Evolutionary conservation across 2,113 vertebrate species (phyloP).

Genomic region (Plestiodon gilberti): DNA sequence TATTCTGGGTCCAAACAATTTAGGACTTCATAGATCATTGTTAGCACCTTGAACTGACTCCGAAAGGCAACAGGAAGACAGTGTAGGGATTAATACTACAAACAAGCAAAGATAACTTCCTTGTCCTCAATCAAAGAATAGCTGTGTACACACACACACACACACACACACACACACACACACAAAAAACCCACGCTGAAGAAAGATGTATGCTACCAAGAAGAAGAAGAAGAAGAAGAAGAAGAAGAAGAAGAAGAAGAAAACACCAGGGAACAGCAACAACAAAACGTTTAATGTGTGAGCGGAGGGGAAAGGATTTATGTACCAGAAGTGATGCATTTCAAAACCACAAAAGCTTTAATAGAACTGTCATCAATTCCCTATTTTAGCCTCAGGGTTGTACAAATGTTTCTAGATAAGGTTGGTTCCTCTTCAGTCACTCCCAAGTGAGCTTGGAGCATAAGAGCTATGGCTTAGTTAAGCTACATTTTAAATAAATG

Average conservation of each 20-base stretch:
- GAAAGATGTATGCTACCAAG: neutral
- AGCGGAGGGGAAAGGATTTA: slow-evolving; percentile 5
- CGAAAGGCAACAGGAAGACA: neutral
- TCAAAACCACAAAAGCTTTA: slow-evolving; percentile 10
- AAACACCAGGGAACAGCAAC: neutral
- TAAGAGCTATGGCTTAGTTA: slow-evolving; percentile 41
- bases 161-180: no score
- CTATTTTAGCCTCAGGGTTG: slow-evolving; percentile 31
- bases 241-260: neutral
- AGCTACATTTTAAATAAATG: slow-evolving; percentile 57
- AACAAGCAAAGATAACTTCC: no score
- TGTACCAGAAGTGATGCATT: neutral
- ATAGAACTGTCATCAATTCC: slow-evolving; percentile 30
- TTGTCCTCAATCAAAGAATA: neutral
- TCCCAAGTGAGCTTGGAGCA: slow-evolving; percentile 18
- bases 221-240: no score
- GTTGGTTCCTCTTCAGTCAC: slow-evolving; percentile 25
- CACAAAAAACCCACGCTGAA: neutral
- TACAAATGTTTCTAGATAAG: slow-evolving; percentile 28
- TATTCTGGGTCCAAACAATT: no score
- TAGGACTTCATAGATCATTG: neutral
- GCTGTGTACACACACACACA: no score
- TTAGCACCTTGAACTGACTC: neutral
- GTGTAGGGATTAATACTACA: neutral
- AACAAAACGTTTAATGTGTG: neutral